Base-by-base conservation (phyloP, 2,797 vertebrate genomes). In the Taeniopygia guttata region DNA sequence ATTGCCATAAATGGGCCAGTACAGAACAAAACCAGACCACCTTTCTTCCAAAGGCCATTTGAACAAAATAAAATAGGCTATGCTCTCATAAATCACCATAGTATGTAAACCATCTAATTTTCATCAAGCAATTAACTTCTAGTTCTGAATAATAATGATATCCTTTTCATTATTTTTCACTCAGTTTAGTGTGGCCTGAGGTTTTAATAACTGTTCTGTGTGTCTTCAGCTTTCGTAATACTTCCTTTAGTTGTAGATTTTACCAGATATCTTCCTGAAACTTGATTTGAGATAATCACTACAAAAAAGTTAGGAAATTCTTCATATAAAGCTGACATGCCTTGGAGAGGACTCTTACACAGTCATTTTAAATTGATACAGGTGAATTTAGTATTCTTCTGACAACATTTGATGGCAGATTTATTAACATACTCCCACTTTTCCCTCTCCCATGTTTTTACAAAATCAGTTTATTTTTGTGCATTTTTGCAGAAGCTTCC, bases 161-260 rank as follows among this genome's bases (percentile, higher is more conserved):
- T 27, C 32, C 49, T 96, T 96, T 84, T 88, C 93, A 85, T 96
- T 97, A 62, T 94, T 64, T 96, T 97, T 95, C 67, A 93, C 68
- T 73, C 64, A 56, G 54, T 94, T 88, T 87, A 40, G 11, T 67
- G 58, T 80, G 59, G 59, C 86, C 95, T 97, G 85, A 95, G 69
- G 74, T 92, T 96, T 97, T 90, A 85, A 90, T 97, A 95, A 91
- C 45, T 64, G 43, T 63, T 72, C 58, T 77, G 40, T 82, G 52
- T 90, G 42, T 95, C 96, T 96, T 95, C 90, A 68, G 72, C 26
- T 91, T 90, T 54, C 75, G 45, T 83, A 95, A 76, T 59, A 80
- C n/a, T 77, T 96, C 56, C 27, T 69, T 82, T 40, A 56, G 34
- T 86, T 73, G 38, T 64, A 77, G 34, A 17, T 88, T 96, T 96